Evolutionary conservation across 2,797 vertebrate genomes (phyloP).

Genomic region (Sylvilagus floridanus): DNA sequence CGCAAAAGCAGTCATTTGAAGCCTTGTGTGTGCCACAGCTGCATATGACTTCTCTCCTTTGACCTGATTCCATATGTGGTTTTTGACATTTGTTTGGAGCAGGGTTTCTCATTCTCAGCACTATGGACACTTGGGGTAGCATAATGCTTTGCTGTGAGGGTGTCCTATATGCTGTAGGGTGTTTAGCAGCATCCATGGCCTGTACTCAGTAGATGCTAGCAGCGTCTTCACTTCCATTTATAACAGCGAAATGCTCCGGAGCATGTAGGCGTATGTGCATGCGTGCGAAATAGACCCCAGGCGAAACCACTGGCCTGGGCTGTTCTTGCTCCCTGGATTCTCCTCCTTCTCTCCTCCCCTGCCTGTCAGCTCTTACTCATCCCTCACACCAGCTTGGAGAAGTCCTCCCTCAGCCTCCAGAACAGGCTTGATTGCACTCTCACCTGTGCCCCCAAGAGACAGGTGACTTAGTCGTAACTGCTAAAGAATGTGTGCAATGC

Average conservation of each 20-base stretch:
- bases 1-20: slow-evolving; percentile 21
- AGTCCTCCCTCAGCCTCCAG: slow-evolving; percentile 25
- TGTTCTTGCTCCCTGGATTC: neutral
- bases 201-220: neutral
- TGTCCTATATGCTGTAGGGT: neutral
- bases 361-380: neutral
- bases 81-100: neutral
- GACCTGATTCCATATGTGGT: neutral
- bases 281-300: neutral
- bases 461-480: neutral
- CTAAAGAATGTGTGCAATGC: neutral
- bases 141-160: neutral
- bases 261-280: neutral
- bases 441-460: neutral
- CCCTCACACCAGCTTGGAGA: slow-evolving; percentile 22
- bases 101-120: neutral
- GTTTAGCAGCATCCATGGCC: neutral
- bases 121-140: neutral
- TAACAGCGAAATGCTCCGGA: neutral
- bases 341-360: neutral
- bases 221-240: neutral
- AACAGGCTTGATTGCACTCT: neutral
- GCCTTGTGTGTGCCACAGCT: neutral
- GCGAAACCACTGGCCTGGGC: neutral
- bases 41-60: slow-evolving; percentile 6